phyloP scores from a whole-genome alignment of 1,140 invertebrate species.

The Ganaspis sp. region DNA sequence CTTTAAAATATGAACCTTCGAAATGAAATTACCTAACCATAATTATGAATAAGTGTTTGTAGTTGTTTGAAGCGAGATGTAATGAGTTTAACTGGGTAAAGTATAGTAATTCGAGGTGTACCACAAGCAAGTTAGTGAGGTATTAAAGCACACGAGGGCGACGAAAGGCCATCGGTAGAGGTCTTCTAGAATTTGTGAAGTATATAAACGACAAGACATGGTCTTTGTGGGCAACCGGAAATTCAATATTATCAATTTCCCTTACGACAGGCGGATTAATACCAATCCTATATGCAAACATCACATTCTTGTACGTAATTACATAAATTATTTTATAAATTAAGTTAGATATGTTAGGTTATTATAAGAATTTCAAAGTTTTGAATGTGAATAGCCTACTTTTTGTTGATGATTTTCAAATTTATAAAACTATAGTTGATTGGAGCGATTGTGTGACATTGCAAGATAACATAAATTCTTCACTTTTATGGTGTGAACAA shows the following conservation, averaged over 20 bases:
- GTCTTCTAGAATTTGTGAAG: slow-evolving; percentile 21
- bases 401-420: no score
- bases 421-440: no score
- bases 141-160: neutral
- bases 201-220: neutral
- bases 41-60: neutral
- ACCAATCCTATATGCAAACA: neutral
- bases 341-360: no score
- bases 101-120: neutral
- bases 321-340: no score
- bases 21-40: no score
- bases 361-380: no score
- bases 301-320: no score
- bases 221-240: neutral
- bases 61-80: neutral
- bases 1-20: no score
- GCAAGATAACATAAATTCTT: no score
- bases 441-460: no score
- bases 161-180: slow-evolving; percentile 14
- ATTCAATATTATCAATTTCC: slow-evolving; percentile 4
- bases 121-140: slow-evolving; percentile 16
- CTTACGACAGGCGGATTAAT: neutral
- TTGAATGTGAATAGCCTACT: no score
- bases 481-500: no score
- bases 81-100: neutral